Conservation (phyloP, 2,888 invertebrate genomes). For the Rotaria magnacalcarata region DNA sequence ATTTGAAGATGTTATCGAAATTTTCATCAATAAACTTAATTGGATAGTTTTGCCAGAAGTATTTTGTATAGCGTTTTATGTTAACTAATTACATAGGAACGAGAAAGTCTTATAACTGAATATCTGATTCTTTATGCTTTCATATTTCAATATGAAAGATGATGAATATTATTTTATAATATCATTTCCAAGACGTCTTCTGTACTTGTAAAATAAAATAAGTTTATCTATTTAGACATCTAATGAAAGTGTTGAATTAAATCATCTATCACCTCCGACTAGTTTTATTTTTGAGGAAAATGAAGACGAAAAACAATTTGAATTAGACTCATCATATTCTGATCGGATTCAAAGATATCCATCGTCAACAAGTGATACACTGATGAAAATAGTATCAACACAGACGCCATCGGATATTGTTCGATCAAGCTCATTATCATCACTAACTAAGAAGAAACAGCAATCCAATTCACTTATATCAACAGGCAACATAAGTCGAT, state of each 20-base stretch:
- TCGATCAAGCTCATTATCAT: background rate
- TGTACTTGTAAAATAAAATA: background rate
- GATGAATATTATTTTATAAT: no score
- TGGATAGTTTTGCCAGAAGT: no score
- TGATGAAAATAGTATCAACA: background rate
- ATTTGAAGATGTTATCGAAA: no score
- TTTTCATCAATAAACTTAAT: no score
- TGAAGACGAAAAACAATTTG: conserved; percentile 33
- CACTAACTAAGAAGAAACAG: background rate
- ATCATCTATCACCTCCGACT: background rate
- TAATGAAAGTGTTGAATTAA: background rate
- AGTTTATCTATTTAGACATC: background rate
- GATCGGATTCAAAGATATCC: background rate
- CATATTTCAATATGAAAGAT: no score
- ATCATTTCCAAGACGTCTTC: no score
- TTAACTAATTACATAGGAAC: no score
- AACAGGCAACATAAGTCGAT: background rate
- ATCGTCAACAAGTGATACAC: background rate
- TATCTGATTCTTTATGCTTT: no score
- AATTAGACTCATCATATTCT: background rate
- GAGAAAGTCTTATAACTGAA: no score
- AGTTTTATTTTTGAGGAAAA: background rate
- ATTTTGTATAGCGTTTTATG: no score
- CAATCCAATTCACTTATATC: background rate
- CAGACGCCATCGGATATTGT: background rate